phyloP scores from a whole-genome alignment of 2,888 invertebrate species.

The Cryptocephalus moraei region DNA sequence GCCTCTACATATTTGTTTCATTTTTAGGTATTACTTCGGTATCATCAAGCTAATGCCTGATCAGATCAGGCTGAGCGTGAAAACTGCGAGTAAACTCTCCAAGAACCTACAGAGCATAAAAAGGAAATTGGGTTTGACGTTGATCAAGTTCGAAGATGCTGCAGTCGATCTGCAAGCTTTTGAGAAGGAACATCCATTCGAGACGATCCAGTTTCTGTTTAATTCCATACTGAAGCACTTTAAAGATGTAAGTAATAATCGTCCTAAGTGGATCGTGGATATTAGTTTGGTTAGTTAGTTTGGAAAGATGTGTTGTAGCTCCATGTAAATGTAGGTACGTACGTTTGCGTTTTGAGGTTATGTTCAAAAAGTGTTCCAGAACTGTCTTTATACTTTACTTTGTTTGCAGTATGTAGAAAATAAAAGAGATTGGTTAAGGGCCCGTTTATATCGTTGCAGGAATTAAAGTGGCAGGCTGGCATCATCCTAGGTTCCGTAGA shows the following conservation, averaged over 20 bases:
- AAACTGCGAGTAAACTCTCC: slow-evolving; percentile 76
- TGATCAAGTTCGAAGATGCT: slow-evolving; percentile 96
- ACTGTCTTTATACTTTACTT: background rate
- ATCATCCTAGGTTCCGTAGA: slow-evolving; percentile 94
- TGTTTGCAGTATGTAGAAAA: too few relatives aligned
- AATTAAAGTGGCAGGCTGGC: slow-evolving; percentile 90
- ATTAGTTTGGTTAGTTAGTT: too few relatives aligned
- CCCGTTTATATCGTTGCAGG: too few relatives aligned
- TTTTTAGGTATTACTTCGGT: slow-evolving; percentile 32
- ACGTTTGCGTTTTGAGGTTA: background rate
- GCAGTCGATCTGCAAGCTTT: slow-evolving; percentile 86
- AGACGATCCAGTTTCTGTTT: slow-evolving; percentile 75
- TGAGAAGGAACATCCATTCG: slow-evolving; percentile 78
- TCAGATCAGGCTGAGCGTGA: slow-evolving; percentile 78
- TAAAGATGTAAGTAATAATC: slow-evolving; percentile 54
- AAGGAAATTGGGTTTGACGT: slow-evolving; percentile 72
- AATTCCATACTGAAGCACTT: slow-evolving; percentile 79
- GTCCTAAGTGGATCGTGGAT: background rate
- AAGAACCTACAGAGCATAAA: slow-evolving; percentile 70
- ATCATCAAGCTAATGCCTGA: slow-evolving; percentile 34
- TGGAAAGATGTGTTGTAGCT: too few relatives aligned
- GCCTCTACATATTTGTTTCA: background rate
- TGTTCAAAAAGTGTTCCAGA: too few relatives aligned
- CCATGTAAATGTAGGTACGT: too few relatives aligned
- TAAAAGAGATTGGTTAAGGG: too few relatives aligned